Evolutionary conservation across 1,140 invertebrate genomes (phyloP), one percentile per base, ranked within the genome.

Genomic region (Camponotus pennsylvanicus): DNA sequence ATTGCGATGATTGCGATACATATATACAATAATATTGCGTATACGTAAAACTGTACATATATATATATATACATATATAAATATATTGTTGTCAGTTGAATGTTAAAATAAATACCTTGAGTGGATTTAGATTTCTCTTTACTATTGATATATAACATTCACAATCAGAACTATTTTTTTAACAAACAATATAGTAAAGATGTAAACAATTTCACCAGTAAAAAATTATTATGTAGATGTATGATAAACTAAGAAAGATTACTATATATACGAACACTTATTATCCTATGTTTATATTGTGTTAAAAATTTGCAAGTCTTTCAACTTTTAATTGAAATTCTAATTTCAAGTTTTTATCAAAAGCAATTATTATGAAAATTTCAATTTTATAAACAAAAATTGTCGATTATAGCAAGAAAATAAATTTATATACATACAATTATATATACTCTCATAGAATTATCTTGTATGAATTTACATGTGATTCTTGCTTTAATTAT

Each of bases 71-170:
- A 80, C 45, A 92, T 86, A 88, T 71, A 86, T 86, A 37, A 87
- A 89, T 91, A 92, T 93, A 94, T 95, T 95, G 94, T 95, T 95
- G 94, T 95, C 93, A 94, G 93, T 95, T 94, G 89, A 94, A 94
- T 94, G 94, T 95, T 95, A 91, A 93, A 95, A 95, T 95, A 95
- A 95, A 95, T 94, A 93, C 92, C 90, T 89, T 93, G 92, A 91
- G 88, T 94, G 91, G 91, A 94, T 69, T 57, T 57, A 45, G 27
- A 63, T 73, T 18, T 70, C 3, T 80, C 73, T 79, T 75, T 7
- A 18, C 9, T 59, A 67, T 34, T 37, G 40, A 42, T 34, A 78
- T 9, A 49, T 34, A 3, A 76, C 45, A 49, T 52, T 15, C 1
- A 21, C 27, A 55, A 85, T 55, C 2, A 5, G 4, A 85, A 59